Base-by-base conservation (phyloP, 2,113 vertebrate genomes). In the Erpornis zantholeuca region DNA sequence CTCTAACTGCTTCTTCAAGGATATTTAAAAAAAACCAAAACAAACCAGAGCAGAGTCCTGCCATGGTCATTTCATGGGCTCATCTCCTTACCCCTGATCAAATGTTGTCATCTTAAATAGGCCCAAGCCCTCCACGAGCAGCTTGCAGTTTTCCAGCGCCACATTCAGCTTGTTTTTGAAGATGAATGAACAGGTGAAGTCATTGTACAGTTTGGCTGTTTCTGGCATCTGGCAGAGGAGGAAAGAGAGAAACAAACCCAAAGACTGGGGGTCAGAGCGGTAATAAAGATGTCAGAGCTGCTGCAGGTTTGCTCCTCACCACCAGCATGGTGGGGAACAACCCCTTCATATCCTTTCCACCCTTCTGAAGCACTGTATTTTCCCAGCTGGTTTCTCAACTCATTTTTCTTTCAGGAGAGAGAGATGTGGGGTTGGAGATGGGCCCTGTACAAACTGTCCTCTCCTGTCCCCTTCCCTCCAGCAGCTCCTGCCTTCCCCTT, bases 91-190 rank as follows among this genome's bases (percentile, higher is more conserved):
- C 97, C 97, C 97, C n/a, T 96, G 64, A 9, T 97, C 91, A 66
- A 97, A 95, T 1, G 40, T 89, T 40, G 98, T 44, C 88, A 94
- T 47, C 21, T 86, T 89, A 82, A 96, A 93, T 19, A 98, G 36
- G 68, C 96, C 97, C 82, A 98, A 82, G 81, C 98, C 97, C 65
- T 98, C 98, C 85, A 98, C 94, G 14, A 95, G 49, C 59, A 98
- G 88, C 76, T 95, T 97, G 95, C 96, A 97, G 12, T 97, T 93
- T 16, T 96, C 95, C 86, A 97, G 49, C 35, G 89, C 38, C 52
- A 97, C 15, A 2, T 95, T 89, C 77, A 97, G 86, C 33, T 90
- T 91, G 70, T 98, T 98, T 84, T 96, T 97, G 94, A 98, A 98
- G 71, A 86, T 84, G 78, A 98, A 96, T 24, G 87, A 94, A 65